Evolutionary conservation across 2,113 vertebrate species (phyloP), one percentile per base, ranked within the genome.

Genomic region (Pteruthius melanotis): DNA sequence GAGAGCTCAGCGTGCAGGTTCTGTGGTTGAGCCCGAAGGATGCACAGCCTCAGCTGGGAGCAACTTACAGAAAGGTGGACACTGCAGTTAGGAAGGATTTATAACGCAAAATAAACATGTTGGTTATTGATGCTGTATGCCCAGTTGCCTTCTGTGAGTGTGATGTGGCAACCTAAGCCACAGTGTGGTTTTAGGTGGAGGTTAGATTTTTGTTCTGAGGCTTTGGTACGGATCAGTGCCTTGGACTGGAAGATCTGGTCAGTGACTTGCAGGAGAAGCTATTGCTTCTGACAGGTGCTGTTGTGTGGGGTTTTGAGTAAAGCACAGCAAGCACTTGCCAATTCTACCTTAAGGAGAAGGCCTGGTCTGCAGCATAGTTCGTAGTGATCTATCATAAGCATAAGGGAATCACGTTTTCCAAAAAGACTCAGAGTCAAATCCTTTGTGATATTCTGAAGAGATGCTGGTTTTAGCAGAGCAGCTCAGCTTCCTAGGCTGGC

Each of bases 41-140:
- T 42, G 35, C 17, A 1, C 18, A 45, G 19, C 15, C 15, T 54
- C 7, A 33, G 1, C 14, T 42, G 39, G 11, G 8, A 59, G 10
- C 54, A 56, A 14, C n/a, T 57, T 47, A 16, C n/a, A n/a, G 42
- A n/a, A 50, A 44, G 39, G 14, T 30, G 44, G 39, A n/a, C 10
- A 2, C 5, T 63, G 52, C 39, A 26, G 13, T 53, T 49, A 28
- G 33, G 49, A 59, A 64, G 8, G 44, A 45, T 52, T 42, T 47
- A 4, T 4, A 45, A 35, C 0, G 1, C 45, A 27, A 13, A 54
- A 54, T 33, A 40, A 93, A 7, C 6, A 1, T 16, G 35, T 6
- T 37, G 4, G 22, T 20, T 47, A 3, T 66, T 61, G 40, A 10
- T 66, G 40, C 18, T 66, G 23, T 21, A 1, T 3, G 35, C 14